These are phyloP conservation scores for Mustela lutreola DNA, from an alignment of 2,113 vertebrate genomes.

Conservation along the genomic window DNA sequence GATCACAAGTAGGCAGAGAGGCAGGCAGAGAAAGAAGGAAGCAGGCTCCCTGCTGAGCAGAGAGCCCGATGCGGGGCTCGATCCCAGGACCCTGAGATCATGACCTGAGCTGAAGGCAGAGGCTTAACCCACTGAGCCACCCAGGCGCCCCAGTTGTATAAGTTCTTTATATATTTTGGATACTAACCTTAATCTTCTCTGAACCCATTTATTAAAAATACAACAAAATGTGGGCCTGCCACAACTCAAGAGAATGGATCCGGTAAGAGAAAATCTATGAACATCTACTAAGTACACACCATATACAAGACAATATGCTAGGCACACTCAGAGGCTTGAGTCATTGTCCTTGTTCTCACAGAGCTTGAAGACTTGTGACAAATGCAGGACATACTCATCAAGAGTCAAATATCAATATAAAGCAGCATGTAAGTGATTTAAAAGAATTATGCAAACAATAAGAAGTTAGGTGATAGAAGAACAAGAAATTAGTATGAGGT, in stretches of 20 bases:
- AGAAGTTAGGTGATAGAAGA: neutral
- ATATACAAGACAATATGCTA: neutral
- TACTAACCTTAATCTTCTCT: neutral
- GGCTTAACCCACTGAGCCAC: too few relatives aligned
- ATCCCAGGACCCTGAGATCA: too few relatives aligned
- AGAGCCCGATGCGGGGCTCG: too few relatives aligned
- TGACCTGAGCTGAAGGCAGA: too few relatives aligned
- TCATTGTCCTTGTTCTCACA: neutral
- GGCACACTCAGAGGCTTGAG: neutral
- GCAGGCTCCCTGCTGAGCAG: too few relatives aligned
- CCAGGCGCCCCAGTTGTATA: neutral
- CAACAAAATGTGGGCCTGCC: neutral
- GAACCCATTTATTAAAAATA: neutral
- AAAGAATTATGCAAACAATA: neutral
- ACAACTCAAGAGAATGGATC: neutral
- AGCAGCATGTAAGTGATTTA: neutral
- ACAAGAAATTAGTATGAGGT: neutral
- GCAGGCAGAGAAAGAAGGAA: too few relatives aligned
- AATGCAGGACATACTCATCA: neutral
- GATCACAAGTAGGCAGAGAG: too few relatives aligned
- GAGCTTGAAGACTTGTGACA: neutral
- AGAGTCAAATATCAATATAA: neutral
- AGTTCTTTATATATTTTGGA: neutral
- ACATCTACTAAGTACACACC: neutral
- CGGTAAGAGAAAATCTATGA: neutral